Conservation (phyloP, 2,888 invertebrate genomes). For the Cosmopolites sordidus region DNA sequence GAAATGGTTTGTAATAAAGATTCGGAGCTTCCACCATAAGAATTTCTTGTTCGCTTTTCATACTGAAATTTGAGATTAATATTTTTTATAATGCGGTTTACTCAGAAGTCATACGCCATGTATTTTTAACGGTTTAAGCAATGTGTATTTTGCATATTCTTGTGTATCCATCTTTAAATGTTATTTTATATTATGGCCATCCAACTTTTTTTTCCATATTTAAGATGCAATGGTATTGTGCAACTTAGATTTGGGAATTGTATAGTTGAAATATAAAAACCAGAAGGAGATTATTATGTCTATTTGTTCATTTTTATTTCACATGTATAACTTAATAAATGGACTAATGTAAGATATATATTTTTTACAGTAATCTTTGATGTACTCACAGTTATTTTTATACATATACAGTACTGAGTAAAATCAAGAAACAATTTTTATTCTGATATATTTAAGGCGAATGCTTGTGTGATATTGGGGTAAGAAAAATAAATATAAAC, state of each 20-base stretch:
- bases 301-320: not conserved
- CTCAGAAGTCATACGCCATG: conserved; percentile 9
- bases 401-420: not conserved
- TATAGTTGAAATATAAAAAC: not conserved
- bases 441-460: not conserved
- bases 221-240: not conserved
- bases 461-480: too few relatives aligned
- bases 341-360: not conserved
- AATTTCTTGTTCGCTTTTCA: conserved; percentile 11
- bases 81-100: conserved; percentile 20
- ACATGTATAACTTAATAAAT: not conserved
- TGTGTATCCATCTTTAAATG: not conserved
- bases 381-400: not conserved
- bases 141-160: conserved; percentile 5
- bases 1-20: conserved; percentile 39
- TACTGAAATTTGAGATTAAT: conserved; percentile 13
- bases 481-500: too few relatives aligned
- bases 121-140: conserved; percentile 10
- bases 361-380: not conserved
- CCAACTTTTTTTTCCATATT: not conserved
- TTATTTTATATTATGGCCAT: not conserved
- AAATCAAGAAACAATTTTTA: not conserved
- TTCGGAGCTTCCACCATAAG: conserved; percentile 38
- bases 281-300: not conserved
- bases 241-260: not conserved